Conservation (phyloP, 92 coral and sea anemone genomes). For the Umimayanthus chanpuru region DNA sequence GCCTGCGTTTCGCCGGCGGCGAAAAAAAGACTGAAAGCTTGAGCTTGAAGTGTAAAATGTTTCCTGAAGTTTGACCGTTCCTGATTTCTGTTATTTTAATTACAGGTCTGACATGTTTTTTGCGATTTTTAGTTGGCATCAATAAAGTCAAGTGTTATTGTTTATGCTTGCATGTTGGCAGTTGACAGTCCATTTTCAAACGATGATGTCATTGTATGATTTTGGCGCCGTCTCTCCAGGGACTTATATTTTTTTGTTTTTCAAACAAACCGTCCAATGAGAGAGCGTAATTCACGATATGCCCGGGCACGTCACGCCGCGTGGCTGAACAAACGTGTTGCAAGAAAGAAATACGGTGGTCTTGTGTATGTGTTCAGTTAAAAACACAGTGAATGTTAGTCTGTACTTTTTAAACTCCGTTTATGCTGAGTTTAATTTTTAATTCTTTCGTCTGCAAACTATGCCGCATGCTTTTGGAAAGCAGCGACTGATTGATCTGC, state of each 20-base stretch:
- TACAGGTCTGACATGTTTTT: no score
- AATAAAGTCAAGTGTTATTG: no score
- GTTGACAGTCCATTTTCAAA: not conserved
- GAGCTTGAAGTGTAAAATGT: no score
- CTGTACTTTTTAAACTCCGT: not conserved
- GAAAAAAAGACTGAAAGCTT: no score
- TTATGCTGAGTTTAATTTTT: not conserved
- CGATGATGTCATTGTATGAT: constrained; percentile 17
- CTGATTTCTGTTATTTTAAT: no score
- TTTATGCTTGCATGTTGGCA: not conserved
- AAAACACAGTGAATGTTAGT: not conserved
- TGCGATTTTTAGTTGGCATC: no score
- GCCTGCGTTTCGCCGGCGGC: no score
- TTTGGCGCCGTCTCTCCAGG: constrained; percentile 45
- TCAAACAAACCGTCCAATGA: constrained; percentile 4
- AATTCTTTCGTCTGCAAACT: not conserved
- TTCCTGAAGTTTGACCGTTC: no score
- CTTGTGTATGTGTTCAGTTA: not conserved
- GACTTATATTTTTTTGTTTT: constrained; percentile 27
- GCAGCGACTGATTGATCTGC: not conserved
- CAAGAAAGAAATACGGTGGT: no score
- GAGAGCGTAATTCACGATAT: not conserved
- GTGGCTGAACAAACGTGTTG: not conserved
- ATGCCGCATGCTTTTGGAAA: not conserved
- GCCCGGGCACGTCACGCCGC: constrained; percentile 22